Evolutionary conservation across 2,888 invertebrate species (phyloP), one percentile per base, ranked within the genome.

Genomic region (Cheiracanthium punctorium): DNA sequence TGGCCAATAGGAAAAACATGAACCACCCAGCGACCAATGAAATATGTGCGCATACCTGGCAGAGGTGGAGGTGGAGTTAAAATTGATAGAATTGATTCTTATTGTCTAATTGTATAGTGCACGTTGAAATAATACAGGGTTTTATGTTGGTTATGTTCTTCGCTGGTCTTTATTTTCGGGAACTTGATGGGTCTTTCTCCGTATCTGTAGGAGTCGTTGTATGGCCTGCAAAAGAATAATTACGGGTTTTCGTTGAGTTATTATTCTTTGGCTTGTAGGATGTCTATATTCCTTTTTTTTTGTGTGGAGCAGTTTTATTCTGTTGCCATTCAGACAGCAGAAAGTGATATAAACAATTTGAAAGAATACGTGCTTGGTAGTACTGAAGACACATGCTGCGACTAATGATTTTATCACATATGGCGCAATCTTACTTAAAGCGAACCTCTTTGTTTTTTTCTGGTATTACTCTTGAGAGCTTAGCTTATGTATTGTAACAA

Each of bases 1-100:
- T 20, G 43, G 43, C 84, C 84, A 85, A 85, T 85, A 24, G 24
- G 58, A 24, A 17, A 10, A 58, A 24, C 20, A n/a, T 5, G 20
- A 24, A 24, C 20, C 58, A n/a, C 20, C 58, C 20, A n/a, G 24
- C 20, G 20, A 24, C 20, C 58, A n/a, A 58, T n/a, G 24, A 58
- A 58, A 58, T 24, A 24, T 24, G 58, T 58, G 58, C 58, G 58
- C 58, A 24, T 24, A 58, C 24, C 58, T 58, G 24, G 24, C 12
- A 12, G 1, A 58, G 58, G 58, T 58, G 58, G 20, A 17, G 24
- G 24, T 58, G 58, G 58, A 58, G 58, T 24, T 5, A 2, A 58
- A 12, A 58, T 7, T 58, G 58, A 24, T 24, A 24, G 20, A 58
- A 24, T 58, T 20, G 24, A 24, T 58, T 24, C 2, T 58, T 5